A percentile compares a stretch with the other conserved stretches of the same genome.
phyloP scores from a whole-genome alignment of 2,113 vertebrate species.

The Zapus hudsonius region DNA sequence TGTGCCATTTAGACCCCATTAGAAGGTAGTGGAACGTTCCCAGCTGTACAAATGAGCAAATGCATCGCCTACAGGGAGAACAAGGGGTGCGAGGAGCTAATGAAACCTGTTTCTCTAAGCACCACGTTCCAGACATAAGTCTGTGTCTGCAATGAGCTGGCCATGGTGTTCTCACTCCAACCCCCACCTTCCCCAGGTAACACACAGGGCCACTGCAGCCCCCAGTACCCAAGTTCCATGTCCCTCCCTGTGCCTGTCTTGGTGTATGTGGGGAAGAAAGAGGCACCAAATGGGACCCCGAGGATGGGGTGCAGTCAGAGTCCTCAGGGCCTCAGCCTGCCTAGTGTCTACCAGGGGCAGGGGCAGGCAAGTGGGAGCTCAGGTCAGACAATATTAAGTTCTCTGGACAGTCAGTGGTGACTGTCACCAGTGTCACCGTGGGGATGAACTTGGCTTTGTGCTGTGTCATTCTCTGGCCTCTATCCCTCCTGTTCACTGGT shows the following conservation, averaged over 20 bases:
- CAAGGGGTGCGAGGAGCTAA: neutral
- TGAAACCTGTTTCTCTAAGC: neutral
- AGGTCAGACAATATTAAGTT: neutral
- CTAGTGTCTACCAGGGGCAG: neutral
- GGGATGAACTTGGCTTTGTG: neutral
- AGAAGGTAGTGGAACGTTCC: neutral
- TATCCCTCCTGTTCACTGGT: neutral
- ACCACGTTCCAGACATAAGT: rapidly evolving
- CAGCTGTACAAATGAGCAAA: neutral
- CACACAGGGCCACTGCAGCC: neutral
- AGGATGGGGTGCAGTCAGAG: no score
- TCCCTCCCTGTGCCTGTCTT: neutral
- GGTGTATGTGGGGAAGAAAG: neutral
- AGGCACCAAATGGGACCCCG: no score
- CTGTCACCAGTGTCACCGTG: neutral
- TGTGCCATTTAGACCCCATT: neutral
- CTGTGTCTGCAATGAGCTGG: neutral
- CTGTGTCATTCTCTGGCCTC: neutral
- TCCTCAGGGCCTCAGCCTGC: neutral
- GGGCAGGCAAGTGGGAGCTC: neutral
- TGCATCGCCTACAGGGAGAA: neutral
- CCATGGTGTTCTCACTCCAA: neutral
- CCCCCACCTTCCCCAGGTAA: neutral
- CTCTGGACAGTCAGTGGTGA: neutral
- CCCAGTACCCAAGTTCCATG: rapidly evolving